Conservation (phyloP, 2,797 vertebrate species). For the Semotilus atromaculatus region DNA sequence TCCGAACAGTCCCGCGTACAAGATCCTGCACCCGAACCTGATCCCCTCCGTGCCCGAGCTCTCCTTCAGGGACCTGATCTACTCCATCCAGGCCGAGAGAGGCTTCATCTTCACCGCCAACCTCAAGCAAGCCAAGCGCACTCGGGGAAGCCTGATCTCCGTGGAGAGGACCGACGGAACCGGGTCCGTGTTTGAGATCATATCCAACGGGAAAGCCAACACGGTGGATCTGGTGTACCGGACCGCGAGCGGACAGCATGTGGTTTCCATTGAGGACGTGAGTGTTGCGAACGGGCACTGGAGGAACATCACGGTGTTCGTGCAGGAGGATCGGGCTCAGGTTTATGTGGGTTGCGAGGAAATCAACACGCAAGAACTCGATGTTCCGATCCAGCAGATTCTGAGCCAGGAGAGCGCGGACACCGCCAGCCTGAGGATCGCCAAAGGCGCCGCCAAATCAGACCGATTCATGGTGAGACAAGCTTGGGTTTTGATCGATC, state of each 20-base stretch:
- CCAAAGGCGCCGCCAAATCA: constrained; percentile 85
- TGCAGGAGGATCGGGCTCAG: constrained; percentile 92
- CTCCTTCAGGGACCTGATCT: constrained; percentile 93
- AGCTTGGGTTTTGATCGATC: not conserved
- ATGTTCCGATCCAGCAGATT: constrained; percentile 89
- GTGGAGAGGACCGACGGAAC: constrained; percentile 88
- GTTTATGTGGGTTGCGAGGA: constrained; percentile 94
- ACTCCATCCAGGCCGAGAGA: constrained; percentile 89
- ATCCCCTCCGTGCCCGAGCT: constrained; percentile 89
- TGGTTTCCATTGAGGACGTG: constrained; percentile 91
- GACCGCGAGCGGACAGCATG: constrained; percentile 81
- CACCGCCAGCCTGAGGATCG: constrained; percentile 85
- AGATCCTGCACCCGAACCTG: constrained; percentile 88
- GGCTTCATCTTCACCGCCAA: constrained; percentile 94
- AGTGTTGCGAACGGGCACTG: constrained; percentile 89
- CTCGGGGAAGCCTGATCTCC: constrained; percentile 85
- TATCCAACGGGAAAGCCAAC: constrained; percentile 92
- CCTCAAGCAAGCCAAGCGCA: constrained; percentile 90
- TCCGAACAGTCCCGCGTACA: constrained; percentile 91
- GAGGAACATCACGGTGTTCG: constrained; percentile 96
- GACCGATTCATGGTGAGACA: constrained; percentile 90
- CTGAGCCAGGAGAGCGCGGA: constrained; percentile 86
- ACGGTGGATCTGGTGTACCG: constrained; percentile 91
- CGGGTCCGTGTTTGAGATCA: constrained; percentile 90
- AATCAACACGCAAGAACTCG: constrained; percentile 88